Evolutionary conservation across 2,888 invertebrate species (phyloP), one percentile per base, ranked within the genome.

Genomic region (Entomobrya multifasciata): DNA sequence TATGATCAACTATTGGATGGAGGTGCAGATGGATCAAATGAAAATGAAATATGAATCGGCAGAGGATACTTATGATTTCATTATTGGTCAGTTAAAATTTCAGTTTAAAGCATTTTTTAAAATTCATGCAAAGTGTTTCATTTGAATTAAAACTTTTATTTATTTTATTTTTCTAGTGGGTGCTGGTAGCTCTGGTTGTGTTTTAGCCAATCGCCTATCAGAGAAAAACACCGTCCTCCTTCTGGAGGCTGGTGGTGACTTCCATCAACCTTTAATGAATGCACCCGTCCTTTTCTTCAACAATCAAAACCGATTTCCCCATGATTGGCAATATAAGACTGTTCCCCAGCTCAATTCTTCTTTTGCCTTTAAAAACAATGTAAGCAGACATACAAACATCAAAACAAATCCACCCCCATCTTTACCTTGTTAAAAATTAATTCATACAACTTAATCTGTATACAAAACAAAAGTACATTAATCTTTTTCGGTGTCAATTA

Each of bases 221-320:
- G 89, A 89, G 36, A 89, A 87, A 44, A 67, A 89, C 72, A 67
- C 79, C 41, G 89, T 89, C 17, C 76, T 89, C 20, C 67, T 89
- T 57, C 47, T 89, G 86, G 89, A 89, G 79, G 89, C 89, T 67
- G 89, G 89, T 60, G 89, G 89, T 15, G 86, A 87, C 49, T 87
- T 57, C 72, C 89, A 89, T 41, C 87, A 87, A 15, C 79, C 87
- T 13, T 55, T 89, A 25, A 79, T 89, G 27, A 87, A 87, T 52
- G 55, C 86, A 15, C 89, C 89, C 8, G 89, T 89, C 20, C 49
- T 89, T 20, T 89, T 89, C 67, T 89, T 89, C 80, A 89, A 89
- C 76, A 89, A 89, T 41, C 89, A 89, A 76, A 89, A 89, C 67
- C 76, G 83, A 13, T 82, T 86, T 57, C 87, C 86, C 11, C 89